phyloP scores from a whole-genome alignment of 2,113 vertebrate genomes.

The Rissa tridactyla region DNA sequence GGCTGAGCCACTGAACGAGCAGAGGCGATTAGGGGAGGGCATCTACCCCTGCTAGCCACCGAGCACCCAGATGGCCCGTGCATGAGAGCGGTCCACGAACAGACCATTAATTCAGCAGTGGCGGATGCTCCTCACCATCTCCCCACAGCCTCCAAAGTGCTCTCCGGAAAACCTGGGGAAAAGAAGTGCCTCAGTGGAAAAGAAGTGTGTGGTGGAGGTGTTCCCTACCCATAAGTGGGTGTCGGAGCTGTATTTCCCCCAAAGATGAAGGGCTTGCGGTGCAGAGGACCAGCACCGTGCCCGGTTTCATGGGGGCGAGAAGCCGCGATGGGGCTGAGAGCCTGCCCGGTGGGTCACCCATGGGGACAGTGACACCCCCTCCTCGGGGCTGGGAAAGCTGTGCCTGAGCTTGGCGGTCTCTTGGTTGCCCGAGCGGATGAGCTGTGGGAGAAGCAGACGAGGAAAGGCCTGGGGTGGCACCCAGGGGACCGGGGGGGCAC shows the following conservation, averaged over 20 bases:
- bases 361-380: not conserved
- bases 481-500: not conserved
- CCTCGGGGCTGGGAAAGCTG: not conserved
- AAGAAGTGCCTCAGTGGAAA: not conserved
- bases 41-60: not conserved
- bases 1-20: not conserved
- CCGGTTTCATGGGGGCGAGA: fast-evolving
- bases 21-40: not conserved
- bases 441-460: fast-evolving
- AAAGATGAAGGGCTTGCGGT: not conserved
- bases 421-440: fast-evolving
- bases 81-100: not conserved
- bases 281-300: fast-evolving
- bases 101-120: not conserved
- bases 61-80: fast-evolving
- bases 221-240: not conserved
- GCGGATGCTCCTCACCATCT: not conserved
- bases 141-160: not conserved
- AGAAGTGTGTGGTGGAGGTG: not conserved
- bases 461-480: not conserved
- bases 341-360: not conserved
- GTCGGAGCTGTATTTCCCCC: fast-evolving
- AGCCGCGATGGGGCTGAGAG: fast-evolving
- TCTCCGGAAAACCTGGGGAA: not conserved
- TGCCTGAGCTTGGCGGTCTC: not conserved